A percentile compares a stretch with the other conserved stretches of the same genome.
These are phyloP conservation scores for Crepidodera aurea DNA, from an alignment of 2,888 invertebrate species.

Conservation along the genomic window DNA sequence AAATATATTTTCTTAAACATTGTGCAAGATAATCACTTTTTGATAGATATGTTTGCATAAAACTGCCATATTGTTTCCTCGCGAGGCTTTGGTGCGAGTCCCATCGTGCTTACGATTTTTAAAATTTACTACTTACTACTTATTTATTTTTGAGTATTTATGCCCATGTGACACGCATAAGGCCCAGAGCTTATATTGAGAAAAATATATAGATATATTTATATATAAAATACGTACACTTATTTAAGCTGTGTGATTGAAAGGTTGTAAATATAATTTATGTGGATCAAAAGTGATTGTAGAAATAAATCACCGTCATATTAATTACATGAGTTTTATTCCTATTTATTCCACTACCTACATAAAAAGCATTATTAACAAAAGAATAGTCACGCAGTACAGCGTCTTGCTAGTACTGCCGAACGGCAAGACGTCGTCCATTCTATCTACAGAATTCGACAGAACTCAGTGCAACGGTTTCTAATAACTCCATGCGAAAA, in stretches of 20 bases:
- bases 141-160: conserved; percentile 49
- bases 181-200: conserved; percentile 57
- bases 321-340: too few species aligned
- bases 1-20: too few species aligned
- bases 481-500: too few species aligned
- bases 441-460: too few species aligned
- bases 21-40: too few species aligned
- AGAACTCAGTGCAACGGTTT: too few species aligned
- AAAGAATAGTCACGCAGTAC: too few species aligned
- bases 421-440: too few species aligned
- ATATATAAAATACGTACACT: conserved; percentile 59
- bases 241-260: conserved; percentile 62
- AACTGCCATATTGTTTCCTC: conserved; percentile 49
- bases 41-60: conserved; percentile 44
- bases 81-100: conserved; percentile 52
- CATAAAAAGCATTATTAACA: too few species aligned
- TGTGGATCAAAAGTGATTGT: conserved; percentile 62
- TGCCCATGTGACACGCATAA: conserved; percentile 53
- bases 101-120: conserved; percentile 46
- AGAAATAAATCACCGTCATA: conserved; percentile 61
- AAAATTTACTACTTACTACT: conserved; percentile 37
- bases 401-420: too few species aligned
- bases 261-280: conserved; percentile 63
- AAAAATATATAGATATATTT: conserved; percentile 52
- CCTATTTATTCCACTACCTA: too few species aligned